Evolutionary conservation across 1,140 invertebrate genomes (phyloP).

Genomic region (Eriosoma lanigerum): DNA sequence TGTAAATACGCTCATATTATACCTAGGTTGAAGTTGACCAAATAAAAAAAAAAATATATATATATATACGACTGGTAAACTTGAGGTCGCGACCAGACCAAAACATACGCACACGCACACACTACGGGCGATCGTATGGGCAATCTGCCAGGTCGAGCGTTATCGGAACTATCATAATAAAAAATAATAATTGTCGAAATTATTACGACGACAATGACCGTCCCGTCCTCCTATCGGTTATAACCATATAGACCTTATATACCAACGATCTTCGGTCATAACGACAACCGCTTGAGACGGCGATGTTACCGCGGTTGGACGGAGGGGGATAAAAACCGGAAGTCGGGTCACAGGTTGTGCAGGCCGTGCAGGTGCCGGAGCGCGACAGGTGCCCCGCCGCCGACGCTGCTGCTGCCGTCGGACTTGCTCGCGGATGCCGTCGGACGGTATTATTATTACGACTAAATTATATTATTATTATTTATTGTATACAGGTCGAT

Average conservation of each 20-base stretch:
- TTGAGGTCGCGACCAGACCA: no score
- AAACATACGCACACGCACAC: background rate
- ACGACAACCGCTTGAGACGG: background rate
- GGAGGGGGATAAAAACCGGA: constrained; percentile 35
- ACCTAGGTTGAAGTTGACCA: no score
- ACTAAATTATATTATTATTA: no score
- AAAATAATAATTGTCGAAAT: constrained; percentile 1
- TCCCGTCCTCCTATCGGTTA: no score
- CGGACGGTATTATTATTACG: background rate
- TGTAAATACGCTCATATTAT: no score
- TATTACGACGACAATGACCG: background rate
- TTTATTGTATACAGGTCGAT: no score
- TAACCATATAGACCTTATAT: no score
- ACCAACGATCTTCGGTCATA: background rate
- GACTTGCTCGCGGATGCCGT: constrained; percentile 14
- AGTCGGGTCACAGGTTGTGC: constrained; percentile 46
- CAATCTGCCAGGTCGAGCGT: constrained; percentile 15
- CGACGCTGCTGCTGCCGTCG: background rate
- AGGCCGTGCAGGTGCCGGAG: constrained; percentile 40
- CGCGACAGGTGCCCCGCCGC: constrained; percentile 46
- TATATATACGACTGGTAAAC: no score
- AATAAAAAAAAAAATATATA: no score
- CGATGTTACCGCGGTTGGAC: background rate
- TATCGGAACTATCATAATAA: background rate
- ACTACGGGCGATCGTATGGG: background rate